These are phyloP conservation scores for Stenopsyche tienmushanensis DNA, from an alignment of 1,140 invertebrate species.

Conservation along the genomic window DNA sequence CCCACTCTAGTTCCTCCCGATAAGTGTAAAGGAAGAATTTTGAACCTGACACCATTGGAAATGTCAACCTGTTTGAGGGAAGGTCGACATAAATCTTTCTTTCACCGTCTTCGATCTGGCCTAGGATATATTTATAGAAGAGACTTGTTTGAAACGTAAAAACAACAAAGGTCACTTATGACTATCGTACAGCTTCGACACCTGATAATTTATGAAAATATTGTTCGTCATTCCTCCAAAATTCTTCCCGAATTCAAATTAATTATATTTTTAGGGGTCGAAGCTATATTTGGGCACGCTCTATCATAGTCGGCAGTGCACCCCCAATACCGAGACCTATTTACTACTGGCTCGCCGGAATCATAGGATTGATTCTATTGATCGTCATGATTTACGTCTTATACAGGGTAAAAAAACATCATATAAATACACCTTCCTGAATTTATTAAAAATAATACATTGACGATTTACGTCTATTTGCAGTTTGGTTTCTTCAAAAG, in stretches of 20 bases:
- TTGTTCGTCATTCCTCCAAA: neutral
- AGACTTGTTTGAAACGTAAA: too few species aligned
- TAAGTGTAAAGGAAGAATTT: too few species aligned
- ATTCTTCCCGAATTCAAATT: too few species aligned
- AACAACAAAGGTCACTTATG: neutral
- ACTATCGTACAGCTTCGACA: neutral
- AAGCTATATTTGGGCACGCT: neutral
- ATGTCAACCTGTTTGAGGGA: too few species aligned
- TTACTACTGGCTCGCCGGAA: too few species aligned
- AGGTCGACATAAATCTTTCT: too few species aligned
- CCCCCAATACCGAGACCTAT: too few species aligned
- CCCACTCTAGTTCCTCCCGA: too few species aligned
- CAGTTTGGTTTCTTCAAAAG: constrained; percentile 10
- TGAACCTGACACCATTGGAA: too few species aligned
- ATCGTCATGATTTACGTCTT: neutral
- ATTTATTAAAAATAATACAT: neutral
- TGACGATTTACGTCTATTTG: neutral
- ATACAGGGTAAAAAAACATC: constrained; percentile 5
- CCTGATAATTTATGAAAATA: neutral
- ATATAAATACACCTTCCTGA: too few species aligned
- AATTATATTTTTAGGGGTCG: neutral
- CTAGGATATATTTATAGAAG: too few species aligned
- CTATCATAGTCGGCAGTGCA: neutral
- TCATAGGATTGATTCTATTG: neutral
- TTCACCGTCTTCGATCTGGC: too few species aligned